A percentile compares a stretch with the other conserved stretches of the same genome.
phyloP scores from a whole-genome alignment of 2,888 invertebrate species.

The Hymenopus coronatus region DNA sequence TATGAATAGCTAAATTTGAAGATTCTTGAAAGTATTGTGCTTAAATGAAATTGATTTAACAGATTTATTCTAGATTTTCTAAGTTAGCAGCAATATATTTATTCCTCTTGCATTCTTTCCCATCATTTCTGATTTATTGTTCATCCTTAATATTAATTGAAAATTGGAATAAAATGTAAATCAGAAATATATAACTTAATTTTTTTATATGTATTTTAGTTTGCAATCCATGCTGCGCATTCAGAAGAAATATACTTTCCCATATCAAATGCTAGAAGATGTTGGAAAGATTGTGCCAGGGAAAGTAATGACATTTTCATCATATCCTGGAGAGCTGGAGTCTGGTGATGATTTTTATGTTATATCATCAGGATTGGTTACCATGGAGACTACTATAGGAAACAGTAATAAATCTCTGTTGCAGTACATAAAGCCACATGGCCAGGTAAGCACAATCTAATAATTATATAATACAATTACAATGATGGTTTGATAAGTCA shows the following conservation, averaged over 20 bases:
- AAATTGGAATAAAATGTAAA: no score
- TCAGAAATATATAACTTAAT: no score
- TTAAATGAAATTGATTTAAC: no score
- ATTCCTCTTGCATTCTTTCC: no score
- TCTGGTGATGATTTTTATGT: constrained; percentile 66
- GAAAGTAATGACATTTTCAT: constrained; percentile 58
- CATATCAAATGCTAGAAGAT: constrained; percentile 44
- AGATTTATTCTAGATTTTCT: no score
- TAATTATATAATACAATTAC: no score
- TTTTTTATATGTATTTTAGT: constrained; percentile 39
- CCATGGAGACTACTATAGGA: constrained; percentile 67
- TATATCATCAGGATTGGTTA: constrained; percentile 57
- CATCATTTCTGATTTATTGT: no score
- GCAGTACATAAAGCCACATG: constrained; percentile 53
- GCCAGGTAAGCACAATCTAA: constrained; percentile 46
- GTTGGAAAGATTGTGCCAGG: constrained; percentile 51
- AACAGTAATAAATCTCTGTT: constrained; percentile 62
- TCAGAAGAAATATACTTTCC: constrained; percentile 65
- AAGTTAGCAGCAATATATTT: no score
- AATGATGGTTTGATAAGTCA: no score
- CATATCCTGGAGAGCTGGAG: constrained; percentile 58
- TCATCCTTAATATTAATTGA: no score
- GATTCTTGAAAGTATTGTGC: no score
- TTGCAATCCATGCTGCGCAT: constrained; percentile 65
- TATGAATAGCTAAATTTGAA: no score